Conservation (phyloP, 2,113 vertebrate species). For the Cettia cetti region DNA sequence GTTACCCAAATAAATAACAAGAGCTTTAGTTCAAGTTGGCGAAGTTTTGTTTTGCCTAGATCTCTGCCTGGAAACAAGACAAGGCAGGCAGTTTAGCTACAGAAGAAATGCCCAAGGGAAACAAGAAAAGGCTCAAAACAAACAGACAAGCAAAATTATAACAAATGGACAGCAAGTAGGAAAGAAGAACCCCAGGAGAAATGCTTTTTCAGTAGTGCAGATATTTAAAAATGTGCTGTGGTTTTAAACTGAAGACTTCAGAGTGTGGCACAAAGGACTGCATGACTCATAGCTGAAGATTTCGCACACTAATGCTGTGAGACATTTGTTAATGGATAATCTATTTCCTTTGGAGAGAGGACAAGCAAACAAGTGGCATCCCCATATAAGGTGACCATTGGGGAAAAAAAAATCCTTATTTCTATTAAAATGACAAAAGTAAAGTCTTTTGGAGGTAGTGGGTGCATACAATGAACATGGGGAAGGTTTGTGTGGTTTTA, state of each 20-base stretch:
- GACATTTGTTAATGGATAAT: constrained; percentile 51
- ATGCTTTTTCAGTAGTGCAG: background rate
- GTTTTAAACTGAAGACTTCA: constrained; percentile 5
- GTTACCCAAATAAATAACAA: background rate
- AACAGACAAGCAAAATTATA: background rate
- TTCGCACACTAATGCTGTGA: background rate
- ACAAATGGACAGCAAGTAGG: background rate
- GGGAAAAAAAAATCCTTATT: background rate
- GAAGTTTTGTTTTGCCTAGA: constrained; percentile 38
- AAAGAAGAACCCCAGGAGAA: background rate
- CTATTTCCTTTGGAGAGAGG: constrained; percentile 23
- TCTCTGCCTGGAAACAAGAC: constrained; percentile 36
- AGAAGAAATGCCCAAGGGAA: background rate
- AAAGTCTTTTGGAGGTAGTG: background rate
- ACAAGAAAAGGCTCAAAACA: background rate
- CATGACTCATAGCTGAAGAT: constrained; percentile 42
- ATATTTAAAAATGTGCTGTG: background rate
- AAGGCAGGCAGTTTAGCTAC: background rate
- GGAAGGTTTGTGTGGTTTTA: background rate
- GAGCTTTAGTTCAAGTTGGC: background rate
- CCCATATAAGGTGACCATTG: background rate
- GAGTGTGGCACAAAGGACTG: background rate
- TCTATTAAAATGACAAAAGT: background rate
- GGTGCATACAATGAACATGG: background rate
- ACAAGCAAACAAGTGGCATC: background rate